Conservation (phyloP, 1,140 invertebrate genomes). For the Hydropsyche tenuis region DNA sequence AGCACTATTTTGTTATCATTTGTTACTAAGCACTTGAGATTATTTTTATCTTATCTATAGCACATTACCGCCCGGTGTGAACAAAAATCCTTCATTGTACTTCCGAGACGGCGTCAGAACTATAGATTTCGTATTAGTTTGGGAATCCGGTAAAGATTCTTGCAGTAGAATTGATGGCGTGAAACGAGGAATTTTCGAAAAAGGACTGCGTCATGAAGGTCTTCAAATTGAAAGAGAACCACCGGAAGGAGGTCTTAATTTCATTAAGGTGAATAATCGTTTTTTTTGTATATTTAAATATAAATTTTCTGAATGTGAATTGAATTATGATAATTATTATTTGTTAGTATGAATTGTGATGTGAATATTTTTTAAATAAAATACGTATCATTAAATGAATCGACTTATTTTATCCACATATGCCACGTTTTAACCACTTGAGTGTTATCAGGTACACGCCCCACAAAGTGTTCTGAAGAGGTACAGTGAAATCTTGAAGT, state of each 20-base stretch:
- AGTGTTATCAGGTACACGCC: constrained; percentile 86
- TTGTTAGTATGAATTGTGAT: constrained; percentile 75
- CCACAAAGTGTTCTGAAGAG: constrained; percentile 83
- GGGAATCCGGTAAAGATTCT: constrained; percentile 66
- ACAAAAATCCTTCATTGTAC: constrained; percentile 63
- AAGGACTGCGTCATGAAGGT: constrained; percentile 72
- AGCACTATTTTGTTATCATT: too few species aligned
- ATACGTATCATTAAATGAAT: too few species aligned
- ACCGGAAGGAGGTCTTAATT: constrained; percentile 68
- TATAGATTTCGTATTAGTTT: constrained; percentile 81
- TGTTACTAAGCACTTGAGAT: constrained; percentile 5
- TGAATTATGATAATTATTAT: too few species aligned
- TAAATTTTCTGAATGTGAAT: too few species aligned
- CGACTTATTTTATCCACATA: too few species aligned
- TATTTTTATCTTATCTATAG: constrained; percentile 17
- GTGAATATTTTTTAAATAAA: too few species aligned
- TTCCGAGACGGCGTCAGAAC: constrained; percentile 73
- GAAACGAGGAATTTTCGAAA: constrained; percentile 68
- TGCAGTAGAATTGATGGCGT: constrained; percentile 57
- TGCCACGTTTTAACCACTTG: too few species aligned
- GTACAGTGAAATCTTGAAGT: constrained; percentile 92
- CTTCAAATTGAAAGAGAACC: constrained; percentile 71
- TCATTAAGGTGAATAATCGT: constrained; percentile 67
- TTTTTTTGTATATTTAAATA: too few species aligned
- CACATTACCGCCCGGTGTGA: background rate